A percentile compares a stretch with the other conserved stretches of the same genome.
phyloP scores from a whole-genome alignment of 1,140 invertebrate species.

The Solenopsis fugax region DNA sequence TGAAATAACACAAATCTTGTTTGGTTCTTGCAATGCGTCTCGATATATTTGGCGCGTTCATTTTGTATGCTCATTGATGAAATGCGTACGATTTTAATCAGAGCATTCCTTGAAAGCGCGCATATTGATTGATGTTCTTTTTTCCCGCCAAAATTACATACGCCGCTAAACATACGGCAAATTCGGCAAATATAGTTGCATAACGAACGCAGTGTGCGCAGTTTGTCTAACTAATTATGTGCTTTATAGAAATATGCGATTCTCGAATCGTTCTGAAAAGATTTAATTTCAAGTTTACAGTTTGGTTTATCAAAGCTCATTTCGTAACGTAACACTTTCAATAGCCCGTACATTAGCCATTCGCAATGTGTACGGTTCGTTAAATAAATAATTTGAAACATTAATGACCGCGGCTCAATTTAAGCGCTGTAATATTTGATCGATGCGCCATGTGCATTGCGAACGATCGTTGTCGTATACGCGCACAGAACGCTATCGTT shows the following conservation, averaged over 20 bases:
- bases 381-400: constrained; percentile 61
- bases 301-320: constrained; percentile 5
- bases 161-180: background rate
- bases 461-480: constrained; percentile 39
- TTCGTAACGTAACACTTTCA: constrained; percentile 35
- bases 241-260: background rate
- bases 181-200: background rate
- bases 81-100: constrained; percentile 41
- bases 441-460: constrained; percentile 25
- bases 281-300: constrained; percentile 34
- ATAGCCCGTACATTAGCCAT: constrained; percentile 34
- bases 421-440: constrained; percentile 54
- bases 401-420: constrained; percentile 55
- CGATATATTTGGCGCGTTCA: constrained; percentile 41
- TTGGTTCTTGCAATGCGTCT: constrained; percentile 39
- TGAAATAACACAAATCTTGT: constrained; percentile 61
- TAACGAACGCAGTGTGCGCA: background rate
- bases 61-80: constrained; percentile 25
- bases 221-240: background rate
- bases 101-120: background rate
- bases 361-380: constrained; percentile 44
- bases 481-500: constrained; percentile 39
- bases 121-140: background rate
- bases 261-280: background rate
- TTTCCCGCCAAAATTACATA: background rate